Base-by-base conservation (phyloP, 30 jellyfish, hydroid and myxozoan genomes). In the Sanderia malayensis region DNA sequence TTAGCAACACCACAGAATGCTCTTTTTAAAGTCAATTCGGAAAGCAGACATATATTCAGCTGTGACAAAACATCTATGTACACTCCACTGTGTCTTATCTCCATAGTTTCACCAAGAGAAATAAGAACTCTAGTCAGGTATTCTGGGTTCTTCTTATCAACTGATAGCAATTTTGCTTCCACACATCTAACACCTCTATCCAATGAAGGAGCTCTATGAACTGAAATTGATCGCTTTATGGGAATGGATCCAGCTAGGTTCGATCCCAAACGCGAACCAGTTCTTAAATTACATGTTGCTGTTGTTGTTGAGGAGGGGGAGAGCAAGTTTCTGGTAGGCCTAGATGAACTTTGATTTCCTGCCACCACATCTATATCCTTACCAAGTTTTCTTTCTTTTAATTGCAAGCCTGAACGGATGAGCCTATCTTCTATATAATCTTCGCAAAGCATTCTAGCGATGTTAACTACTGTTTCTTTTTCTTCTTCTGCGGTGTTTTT, bases 351-450 rank as follows among this genome's bases (percentile, higher is more conserved):
- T n/a, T n/a, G n/a, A 44, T 46, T 63, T 0, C 34, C 70, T 32
- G 17, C 41, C 52, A 37, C 87, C 21, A 23, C 79, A 25, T n/a
- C 44, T 4, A 26, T 61, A 15, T 59, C 85, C 3, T 11, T 24
- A 0, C 88, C 72, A 24, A 81, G 47, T 29, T 82, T 89, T 31
- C 97, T 68, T 58, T 83, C 89, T 49, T 89, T 89, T 13, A 89
- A 63, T 58, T 89, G 86, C 53, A 89, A 47, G 31, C 97, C 97
- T 22, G 97, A 75, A 24, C 97, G 69, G 2, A 89, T 89, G 44
- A 89, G 64, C 46, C 97, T 64, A 58, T 89, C 97, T 55, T 89
- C 97, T 19, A 89, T 46, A 62, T 81, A 82, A 34, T 89, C 97
- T 24, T 73, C 83, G 72, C 89, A 83, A n/a, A 89, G 90, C 11